These are phyloP conservation scores for Lepisosteus oculatus DNA, from an alignment of 2,113 vertebrate genomes.

Conservation along the genomic window DNA sequence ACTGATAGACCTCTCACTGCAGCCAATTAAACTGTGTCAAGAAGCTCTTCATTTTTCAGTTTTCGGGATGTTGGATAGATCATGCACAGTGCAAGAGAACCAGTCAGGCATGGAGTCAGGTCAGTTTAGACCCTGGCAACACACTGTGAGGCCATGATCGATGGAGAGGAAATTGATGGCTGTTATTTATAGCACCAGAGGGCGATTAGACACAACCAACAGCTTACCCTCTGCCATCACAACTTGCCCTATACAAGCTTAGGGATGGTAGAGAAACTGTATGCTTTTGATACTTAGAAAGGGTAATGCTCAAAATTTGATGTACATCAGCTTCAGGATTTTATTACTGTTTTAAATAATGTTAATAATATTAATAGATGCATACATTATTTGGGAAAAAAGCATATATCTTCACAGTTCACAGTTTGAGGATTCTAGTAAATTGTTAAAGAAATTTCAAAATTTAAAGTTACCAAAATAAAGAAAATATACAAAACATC, in stretches of 20 bases:
- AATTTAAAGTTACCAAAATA: too few relatives aligned
- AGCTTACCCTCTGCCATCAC: conserved; percentile 61
- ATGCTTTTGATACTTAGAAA: conserved; percentile 1
- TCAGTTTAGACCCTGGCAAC: conserved; percentile 37
- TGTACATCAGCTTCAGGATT: too few relatives aligned
- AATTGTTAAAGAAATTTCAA: too few relatives aligned
- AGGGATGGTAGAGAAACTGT: conserved; percentile 45
- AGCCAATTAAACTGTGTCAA: conserved; percentile 62
- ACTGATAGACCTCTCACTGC: conserved; percentile 55
- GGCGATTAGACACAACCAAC: conserved; percentile 58
- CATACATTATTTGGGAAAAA: too few relatives aligned
- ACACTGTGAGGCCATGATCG: conserved; percentile 47
- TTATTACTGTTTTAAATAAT: too few relatives aligned
- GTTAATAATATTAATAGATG: too few relatives aligned
- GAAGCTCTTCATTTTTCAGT: conserved; percentile 35
- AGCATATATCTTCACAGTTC: too few relatives aligned
- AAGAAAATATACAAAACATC: too few relatives aligned
- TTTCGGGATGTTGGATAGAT: conserved; percentile 54
- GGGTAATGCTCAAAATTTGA: neutral
- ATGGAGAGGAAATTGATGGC: conserved; percentile 54
- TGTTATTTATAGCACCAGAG: conserved; percentile 65
- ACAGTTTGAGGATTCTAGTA: too few relatives aligned
- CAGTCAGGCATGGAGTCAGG: conserved; percentile 50
- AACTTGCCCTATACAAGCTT: conserved; percentile 50
- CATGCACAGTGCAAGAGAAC: conserved; percentile 44